Base-by-base conservation (phyloP, 1,140 invertebrate genomes). In the Lutraria rhynchaena region DNA sequence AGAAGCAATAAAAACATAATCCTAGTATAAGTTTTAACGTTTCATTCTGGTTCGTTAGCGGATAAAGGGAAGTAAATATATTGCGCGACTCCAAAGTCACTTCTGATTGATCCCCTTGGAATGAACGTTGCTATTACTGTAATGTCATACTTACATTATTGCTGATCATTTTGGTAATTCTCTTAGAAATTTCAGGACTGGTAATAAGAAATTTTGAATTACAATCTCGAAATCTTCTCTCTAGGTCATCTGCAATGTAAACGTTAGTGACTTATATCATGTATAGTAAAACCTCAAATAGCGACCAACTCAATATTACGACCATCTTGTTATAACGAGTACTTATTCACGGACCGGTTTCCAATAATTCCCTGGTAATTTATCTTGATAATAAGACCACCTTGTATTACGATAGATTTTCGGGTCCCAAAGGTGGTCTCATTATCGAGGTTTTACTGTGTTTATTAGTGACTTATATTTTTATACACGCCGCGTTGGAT, bases 121-220 rank as follows among this genome's bases (percentile, higher is more conserved):
- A 7, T 7, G 3, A 24, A 15, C 58, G 7, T 61, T 5, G 7
- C n/a, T 35, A 11, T 31, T 61, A 11, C 33, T 4, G n/a, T 4
- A 22, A 61, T 31, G 9, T 7, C 5, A 7, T 61, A 29, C 3
- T 7, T 11, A 61, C 7, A 3, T 31, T 61, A 27, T 46, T 58
- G 17, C 61, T 51, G 9, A 75, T 44, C 55, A 60, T 41, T 22
- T 5, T 46, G 7, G 31, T 11, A 19, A 75, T 60, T 31, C 71
- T 27, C 7, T 29, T 22, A 9, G 55, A 24, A 17, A 65, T 49
- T 3, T 41, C 22, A 22, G 75, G 49, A 15, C 24, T 57, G 19
- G 75, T 69, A 2, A 78, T 22, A 2, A 78, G 13, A 44, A 67
- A 78, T n/a, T 67, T 78, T 17, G 61, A 41, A 13, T 33, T 65